Conservation (phyloP, 2,888 invertebrate species). For the Chrysomela aeneicollis region DNA sequence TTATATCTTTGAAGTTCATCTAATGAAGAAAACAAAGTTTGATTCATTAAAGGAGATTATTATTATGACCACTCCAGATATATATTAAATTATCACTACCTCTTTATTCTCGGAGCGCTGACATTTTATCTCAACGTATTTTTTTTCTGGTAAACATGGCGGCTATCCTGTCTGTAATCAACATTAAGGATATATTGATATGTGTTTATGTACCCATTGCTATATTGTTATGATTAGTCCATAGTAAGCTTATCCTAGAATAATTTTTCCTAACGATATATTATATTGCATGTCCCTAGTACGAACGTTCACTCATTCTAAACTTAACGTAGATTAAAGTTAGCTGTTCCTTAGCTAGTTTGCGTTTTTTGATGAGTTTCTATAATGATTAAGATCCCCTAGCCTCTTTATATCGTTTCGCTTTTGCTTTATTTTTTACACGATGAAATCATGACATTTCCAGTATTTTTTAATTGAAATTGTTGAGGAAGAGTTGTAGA, state of each 20-base stretch:
- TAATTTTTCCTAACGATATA: slow-evolving; percentile 59
- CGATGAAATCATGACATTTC: slow-evolving; percentile 49
- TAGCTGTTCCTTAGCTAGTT: slow-evolving; percentile 54
- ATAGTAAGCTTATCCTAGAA: slow-evolving; percentile 60
- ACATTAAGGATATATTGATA: slow-evolving; percentile 37
- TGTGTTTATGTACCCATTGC: slow-evolving; percentile 54
- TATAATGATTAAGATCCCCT: slow-evolving; percentile 28
- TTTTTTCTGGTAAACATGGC: slow-evolving; percentile 34
- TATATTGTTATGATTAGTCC: slow-evolving; percentile 60
- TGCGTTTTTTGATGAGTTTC: slow-evolving; percentile 37
- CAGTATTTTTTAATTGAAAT: slow-evolving; percentile 43
- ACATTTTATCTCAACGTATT: slow-evolving; percentile 20
- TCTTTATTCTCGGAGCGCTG: slow-evolving; percentile 2
- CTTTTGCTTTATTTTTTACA: slow-evolving; percentile 43
- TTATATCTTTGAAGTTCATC: too few relatives aligned
- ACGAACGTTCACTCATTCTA: slow-evolving; percentile 56
- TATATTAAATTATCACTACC: not conserved
- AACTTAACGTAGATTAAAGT: slow-evolving; percentile 59
- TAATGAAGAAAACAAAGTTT: too few relatives aligned
- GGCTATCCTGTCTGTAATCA: slow-evolving; percentile 30
- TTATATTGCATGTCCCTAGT: slow-evolving; percentile 61
- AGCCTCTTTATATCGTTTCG: slow-evolving; percentile 38
- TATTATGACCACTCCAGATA: too few relatives aligned
- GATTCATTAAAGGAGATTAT: too few relatives aligned
- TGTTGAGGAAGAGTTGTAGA: slow-evolving; percentile 39